Base-by-base conservation (phyloP, 2,888 invertebrate genomes). In the Bombylius discolor region DNA sequence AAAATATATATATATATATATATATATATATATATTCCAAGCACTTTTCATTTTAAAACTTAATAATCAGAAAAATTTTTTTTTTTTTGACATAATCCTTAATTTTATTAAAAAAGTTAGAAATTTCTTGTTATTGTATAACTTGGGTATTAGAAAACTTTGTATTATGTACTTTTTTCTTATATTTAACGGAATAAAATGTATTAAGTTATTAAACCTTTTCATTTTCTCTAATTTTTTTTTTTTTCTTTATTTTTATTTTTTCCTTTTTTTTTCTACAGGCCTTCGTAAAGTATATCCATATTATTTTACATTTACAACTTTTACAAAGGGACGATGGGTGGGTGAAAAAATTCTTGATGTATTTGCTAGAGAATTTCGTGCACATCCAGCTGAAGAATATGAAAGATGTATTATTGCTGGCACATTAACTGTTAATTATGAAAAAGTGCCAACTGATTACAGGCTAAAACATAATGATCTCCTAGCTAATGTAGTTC, bases 301-400 rank as follows among this genome's bases (percentile, higher is more conserved):
- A 0, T 97, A 97, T 77, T 91, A 92, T 76, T 97, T 93, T 78
- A 93, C 92, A 59, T 97, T 95, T 77, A 90, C 92, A 60, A 93
- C 95, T 46, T 95, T 92, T 77, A 93, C 93, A 59, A 97, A 97
- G 77, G 93, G 94, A 9, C 81, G 96, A 66, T 97, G 96, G 96
- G 91, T 94, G 5, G 95, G 94, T 5, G 90, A 91, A 73, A 87
- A 87, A 70, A 88, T 97, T 63, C 78, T 92, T 62, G 94, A 96
- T 68, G 91, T 97, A 32, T 95, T 95, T 75, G 87, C 89, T 9
- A 79, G 89, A 56, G 96, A 97, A 76, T 97, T 97, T 73, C 79
- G 93, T 47, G 90, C 92, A n/a, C 92, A 93, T 74, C 91, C 93
- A 0, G 89, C 89, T 1, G 91, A 92, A 62, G 90, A 92, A 73